Conservation (phyloP, 2,888 invertebrate genomes). For the Falcaria lacertinaria region DNA sequence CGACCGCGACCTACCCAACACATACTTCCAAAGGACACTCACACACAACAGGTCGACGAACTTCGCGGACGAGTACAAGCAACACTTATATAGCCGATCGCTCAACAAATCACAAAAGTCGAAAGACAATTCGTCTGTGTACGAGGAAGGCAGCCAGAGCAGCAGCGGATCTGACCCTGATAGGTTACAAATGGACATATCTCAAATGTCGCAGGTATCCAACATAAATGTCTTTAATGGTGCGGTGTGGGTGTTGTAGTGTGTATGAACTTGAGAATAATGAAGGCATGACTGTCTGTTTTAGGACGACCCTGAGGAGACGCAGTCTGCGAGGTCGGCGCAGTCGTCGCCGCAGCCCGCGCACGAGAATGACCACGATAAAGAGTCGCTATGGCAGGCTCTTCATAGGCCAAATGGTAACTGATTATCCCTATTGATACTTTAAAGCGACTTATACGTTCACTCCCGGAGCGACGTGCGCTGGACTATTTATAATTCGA, state of each 20-base stretch:
- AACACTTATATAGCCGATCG: slow-evolving; percentile 50
- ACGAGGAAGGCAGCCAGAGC: slow-evolving; percentile 81
- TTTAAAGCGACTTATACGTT: neutral
- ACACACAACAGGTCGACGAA: slow-evolving; percentile 43
- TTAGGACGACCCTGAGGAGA: slow-evolving; percentile 73
- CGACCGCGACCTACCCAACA: slow-evolving; percentile 37
- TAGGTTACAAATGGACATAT: slow-evolving; percentile 85
- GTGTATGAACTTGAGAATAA: neutral
- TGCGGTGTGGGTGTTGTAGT: neutral
- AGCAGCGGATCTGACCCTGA: slow-evolving; percentile 88
- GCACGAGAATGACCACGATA: slow-evolving; percentile 68
- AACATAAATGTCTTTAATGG: neutral
- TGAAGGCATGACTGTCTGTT: slow-evolving; percentile 23
- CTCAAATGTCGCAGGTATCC: slow-evolving; percentile 70
- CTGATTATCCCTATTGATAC: slow-evolving; percentile 4
- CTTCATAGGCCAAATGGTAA: slow-evolving; percentile 77
- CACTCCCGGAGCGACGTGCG: neutral
- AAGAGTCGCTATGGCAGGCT: slow-evolving; percentile 79
- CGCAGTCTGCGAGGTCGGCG: slow-evolving; percentile 68
- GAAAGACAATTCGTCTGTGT: slow-evolving; percentile 73
- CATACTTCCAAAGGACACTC: slow-evolving; percentile 43
- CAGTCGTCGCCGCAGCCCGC: slow-evolving; percentile 69
- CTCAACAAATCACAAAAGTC: slow-evolving; percentile 45
- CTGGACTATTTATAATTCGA: neutral
- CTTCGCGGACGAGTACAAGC: slow-evolving; percentile 62